phyloP scores from a whole-genome alignment of 1,140 invertebrate species.

The Phenacoccus solenopsis region DNA sequence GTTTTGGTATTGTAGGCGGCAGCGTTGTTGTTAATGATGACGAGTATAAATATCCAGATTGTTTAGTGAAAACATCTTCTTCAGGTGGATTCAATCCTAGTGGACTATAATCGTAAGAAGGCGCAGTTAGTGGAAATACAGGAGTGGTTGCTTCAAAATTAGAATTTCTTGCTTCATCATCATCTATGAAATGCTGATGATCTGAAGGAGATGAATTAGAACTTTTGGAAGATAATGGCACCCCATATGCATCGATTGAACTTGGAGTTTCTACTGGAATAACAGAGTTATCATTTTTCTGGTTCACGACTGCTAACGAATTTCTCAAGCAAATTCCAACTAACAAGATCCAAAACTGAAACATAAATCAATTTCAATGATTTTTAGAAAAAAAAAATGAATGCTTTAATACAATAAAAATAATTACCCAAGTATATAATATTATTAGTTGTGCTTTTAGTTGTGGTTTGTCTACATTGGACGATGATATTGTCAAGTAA shows the following conservation, averaged over 20 bases:
- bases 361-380: too few relatives aligned
- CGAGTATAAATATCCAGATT: constrained; percentile 33
- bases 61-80: constrained; percentile 33
- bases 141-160: not conserved
- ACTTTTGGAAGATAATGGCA: constrained; percentile 22
- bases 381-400: too few relatives aligned
- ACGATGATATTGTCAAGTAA: too few relatives aligned
- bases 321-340: not conserved
- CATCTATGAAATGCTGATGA: constrained; percentile 23
- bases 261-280: constrained; percentile 29
- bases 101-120: constrained; percentile 18
- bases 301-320: not conserved
- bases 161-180: constrained; percentile 28
- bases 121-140: not conserved
- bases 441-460: too few relatives aligned
- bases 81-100: constrained; percentile 16
- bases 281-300: not conserved
- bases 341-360: not conserved
- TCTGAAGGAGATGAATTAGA: constrained; percentile 25
- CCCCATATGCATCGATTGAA: constrained; percentile 24
- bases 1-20: too few relatives aligned
- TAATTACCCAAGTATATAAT: too few relatives aligned
- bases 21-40: too few relatives aligned
- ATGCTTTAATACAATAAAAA: too few relatives aligned
- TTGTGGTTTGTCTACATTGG: too few relatives aligned